Conservation (phyloP, 2,797 vertebrate genomes). For the Cuculus canorus region DNA sequence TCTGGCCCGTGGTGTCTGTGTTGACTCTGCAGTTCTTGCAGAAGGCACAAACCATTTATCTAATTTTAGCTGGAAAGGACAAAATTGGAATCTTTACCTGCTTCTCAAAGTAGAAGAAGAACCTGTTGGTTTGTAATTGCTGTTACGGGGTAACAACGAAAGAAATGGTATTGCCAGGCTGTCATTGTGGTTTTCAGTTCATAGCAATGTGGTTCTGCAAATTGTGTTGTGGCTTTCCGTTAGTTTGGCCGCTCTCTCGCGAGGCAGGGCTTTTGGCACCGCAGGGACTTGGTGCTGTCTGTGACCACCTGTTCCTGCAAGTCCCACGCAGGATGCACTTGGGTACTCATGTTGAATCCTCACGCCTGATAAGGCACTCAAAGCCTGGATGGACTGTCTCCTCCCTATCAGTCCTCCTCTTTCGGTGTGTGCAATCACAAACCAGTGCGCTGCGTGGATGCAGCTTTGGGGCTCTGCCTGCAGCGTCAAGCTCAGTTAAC, state of each 20-base stretch:
- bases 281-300: not conserved
- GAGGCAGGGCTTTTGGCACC: not conserved
- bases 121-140: not conserved
- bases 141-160: not conserved
- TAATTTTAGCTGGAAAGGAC: conserved; percentile 15
- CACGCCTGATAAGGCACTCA: not conserved
- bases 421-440: not conserved
- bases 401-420: not conserved
- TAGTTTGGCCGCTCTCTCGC: not conserved
- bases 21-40: conserved; percentile 46
- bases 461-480: not conserved
- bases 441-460: not conserved
- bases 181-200: not conserved
- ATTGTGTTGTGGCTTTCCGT: not conserved
- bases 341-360: not conserved
- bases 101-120: conserved; percentile 22
- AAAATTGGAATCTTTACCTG: conserved; percentile 2
- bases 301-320: not conserved
- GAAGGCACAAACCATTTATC: conserved; percentile 23
- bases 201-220: not conserved
- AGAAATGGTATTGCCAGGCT: not conserved
- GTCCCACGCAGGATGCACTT: not conserved
- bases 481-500: not conserved
- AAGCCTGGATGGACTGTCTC: not conserved
- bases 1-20: conserved; percentile 16